A percentile compares a stretch with the other conserved stretches of the same genome.
These are phyloP conservation scores for Amazona guildingii DNA, from an alignment of 2,113 vertebrate species.

Conservation along the genomic window DNA sequence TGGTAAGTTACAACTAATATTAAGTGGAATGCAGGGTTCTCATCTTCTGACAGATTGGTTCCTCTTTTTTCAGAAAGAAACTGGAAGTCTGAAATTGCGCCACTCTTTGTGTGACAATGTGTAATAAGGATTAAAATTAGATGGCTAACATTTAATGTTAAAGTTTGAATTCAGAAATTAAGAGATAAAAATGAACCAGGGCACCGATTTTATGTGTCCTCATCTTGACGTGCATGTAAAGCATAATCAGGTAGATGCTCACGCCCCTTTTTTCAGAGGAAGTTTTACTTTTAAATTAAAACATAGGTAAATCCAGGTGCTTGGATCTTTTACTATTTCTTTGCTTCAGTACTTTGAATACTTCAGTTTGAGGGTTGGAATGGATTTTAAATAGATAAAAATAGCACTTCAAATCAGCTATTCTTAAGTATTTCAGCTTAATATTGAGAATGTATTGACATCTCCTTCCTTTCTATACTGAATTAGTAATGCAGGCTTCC, in stretches of 20 bases:
- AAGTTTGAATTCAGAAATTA: neutral
- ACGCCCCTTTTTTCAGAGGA: rapidly evolving
- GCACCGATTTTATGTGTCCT: neutral
- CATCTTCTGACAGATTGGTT: neutral
- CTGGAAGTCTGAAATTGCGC: neutral
- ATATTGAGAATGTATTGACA: constrained; percentile 43
- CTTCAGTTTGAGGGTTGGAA: neutral
- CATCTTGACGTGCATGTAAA: neutral
- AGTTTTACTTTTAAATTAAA: neutral
- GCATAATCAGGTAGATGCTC: neutral
- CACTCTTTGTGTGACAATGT: neutral
- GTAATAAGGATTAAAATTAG: neutral
- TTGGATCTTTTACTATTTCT: neutral
- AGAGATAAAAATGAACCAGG: neutral
- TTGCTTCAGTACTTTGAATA: neutral
- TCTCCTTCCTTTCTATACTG: neutral
- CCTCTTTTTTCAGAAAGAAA: neutral
- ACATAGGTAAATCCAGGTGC: neutral
- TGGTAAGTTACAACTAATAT: neutral
- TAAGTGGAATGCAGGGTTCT: neutral
- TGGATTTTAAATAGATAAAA: neutral
- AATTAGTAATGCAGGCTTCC: constrained; percentile 33
- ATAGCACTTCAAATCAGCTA: constrained; percentile 7
- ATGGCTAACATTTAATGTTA: neutral
- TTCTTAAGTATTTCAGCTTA: constrained; percentile 10